Evolutionary conservation across 2,888 invertebrate species (phyloP).

Genomic region (Tolmerus cingulatus): DNA sequence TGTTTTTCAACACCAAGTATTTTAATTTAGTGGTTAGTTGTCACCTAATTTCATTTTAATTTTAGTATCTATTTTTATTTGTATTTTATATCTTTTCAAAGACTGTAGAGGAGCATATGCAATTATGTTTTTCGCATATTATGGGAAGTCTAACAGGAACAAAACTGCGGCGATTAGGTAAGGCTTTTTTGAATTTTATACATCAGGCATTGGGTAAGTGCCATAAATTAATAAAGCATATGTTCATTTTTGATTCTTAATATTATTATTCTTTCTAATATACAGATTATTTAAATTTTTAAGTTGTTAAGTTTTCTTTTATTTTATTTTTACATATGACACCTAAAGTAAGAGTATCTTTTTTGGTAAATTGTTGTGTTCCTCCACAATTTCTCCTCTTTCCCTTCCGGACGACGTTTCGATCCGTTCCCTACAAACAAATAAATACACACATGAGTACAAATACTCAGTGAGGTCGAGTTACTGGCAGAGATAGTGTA

Average conservation of each 20-base stretch:
- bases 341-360: no score
- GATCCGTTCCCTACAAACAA: no score
- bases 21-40: constrained; percentile 83
- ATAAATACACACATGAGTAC: no score
- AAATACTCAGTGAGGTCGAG: no score
- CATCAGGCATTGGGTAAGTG: constrained; percentile 76
- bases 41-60: neutral
- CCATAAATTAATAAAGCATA: constrained; percentile 27
- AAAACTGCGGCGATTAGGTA: constrained; percentile 79
- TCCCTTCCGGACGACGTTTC: no score
- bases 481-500: no score
- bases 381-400: no score
- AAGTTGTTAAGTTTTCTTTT: no score
- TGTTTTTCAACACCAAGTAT: constrained; percentile 97
- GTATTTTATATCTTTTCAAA: constrained; percentile 59
- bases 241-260: neutral
- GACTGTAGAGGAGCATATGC: constrained; percentile 93
- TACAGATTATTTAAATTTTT: no score
- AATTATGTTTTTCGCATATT: constrained; percentile 91
- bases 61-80: neutral
- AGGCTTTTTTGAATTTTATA: constrained; percentile 86
- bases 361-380: no score
- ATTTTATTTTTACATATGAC: no score
- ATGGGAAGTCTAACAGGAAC: constrained; percentile 82
- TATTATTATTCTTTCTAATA: no score